phyloP scores from a whole-genome alignment of 2,888 invertebrate genomes.

The Drosophila anomalipes region DNA sequence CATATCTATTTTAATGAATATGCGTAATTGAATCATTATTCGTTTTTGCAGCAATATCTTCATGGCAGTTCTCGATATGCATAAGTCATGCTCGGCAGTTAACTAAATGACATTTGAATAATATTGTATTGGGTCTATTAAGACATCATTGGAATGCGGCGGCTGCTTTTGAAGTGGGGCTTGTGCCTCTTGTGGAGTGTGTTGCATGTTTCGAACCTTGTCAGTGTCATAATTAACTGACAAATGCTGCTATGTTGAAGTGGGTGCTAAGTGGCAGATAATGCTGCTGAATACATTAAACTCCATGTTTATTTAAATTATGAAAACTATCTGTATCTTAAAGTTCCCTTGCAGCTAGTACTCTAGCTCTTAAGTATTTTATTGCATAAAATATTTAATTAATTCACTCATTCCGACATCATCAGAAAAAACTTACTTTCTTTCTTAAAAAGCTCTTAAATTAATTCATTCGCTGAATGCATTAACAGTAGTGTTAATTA shows the following conservation, averaged over 20 bases:
- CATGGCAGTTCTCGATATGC: slow-evolving; percentile 45
- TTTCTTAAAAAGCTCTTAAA: background rate
- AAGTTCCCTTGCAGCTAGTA: background rate
- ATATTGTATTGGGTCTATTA: slow-evolving; percentile 65
- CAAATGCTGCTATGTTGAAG: slow-evolving; percentile 38
- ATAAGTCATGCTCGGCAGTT: slow-evolving; percentile 58
- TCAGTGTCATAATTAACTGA: slow-evolving; percentile 73
- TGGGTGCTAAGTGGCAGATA: slow-evolving; percentile 45
- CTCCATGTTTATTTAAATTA: slow-evolving; percentile 7
- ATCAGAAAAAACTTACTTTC: background rate
- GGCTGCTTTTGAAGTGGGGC: slow-evolving; percentile 53
- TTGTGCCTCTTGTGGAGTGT: slow-evolving; percentile 33
- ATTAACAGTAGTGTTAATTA: background rate
- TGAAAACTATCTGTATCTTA: background rate
- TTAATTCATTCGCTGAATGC: background rate
- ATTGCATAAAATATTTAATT: background rate
- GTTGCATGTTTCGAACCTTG: slow-evolving; percentile 57
- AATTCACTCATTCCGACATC: background rate
- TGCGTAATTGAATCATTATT: slow-evolving; percentile 78
- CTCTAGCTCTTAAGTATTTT: background rate
- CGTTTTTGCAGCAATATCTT: slow-evolving; percentile 17
- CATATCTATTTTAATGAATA: slow-evolving; percentile 71
- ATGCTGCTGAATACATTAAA: slow-evolving; percentile 36
- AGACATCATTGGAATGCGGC: slow-evolving; percentile 74
- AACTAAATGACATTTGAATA: slow-evolving; percentile 67